Percentiles rank a stretch among this genome's conserved stretches.
phyloP scores from a whole-genome alignment of 2,888 invertebrate species.

The Argynnis bischoffii region DNA sequence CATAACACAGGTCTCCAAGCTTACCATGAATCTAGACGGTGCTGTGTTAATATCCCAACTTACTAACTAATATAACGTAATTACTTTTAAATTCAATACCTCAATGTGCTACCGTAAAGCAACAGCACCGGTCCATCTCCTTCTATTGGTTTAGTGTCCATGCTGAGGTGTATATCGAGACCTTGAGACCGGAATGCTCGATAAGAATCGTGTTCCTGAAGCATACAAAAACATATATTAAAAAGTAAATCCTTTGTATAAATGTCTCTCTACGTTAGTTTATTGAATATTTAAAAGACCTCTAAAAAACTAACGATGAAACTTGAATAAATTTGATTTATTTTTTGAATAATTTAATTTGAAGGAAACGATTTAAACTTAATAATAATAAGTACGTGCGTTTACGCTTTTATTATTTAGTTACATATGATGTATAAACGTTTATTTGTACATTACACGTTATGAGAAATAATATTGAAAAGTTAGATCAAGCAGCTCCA shows the following conservation, averaged over 20 bases:
- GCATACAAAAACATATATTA: conserved; percentile 24
- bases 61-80: no score
- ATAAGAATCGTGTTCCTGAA: conserved; percentile 95
- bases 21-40: no score
- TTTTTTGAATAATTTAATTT: no score
- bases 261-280: not conserved
- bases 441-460: no score
- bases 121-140: conserved; percentile 87
- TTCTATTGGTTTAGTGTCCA: conserved; percentile 77
- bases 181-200: conserved; percentile 91
- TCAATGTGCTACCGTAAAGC: conserved; percentile 95
- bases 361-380: not conserved
- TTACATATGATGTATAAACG: no score
- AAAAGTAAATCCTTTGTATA: no score
- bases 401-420: no score
- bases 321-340: not conserved
- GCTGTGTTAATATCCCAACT: no score
- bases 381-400: not conserved
- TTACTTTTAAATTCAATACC: conserved; percentile 59
- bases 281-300: not conserved
- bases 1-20: no score
- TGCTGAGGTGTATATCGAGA: conserved; percentile 67
- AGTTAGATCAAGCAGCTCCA: no score
- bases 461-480: not conserved
- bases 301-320: no score